Evolutionary conservation across 1,140 invertebrate species (phyloP), one percentile per base, ranked within the genome.

Genomic region (Pristionchus pacificus): DNA sequence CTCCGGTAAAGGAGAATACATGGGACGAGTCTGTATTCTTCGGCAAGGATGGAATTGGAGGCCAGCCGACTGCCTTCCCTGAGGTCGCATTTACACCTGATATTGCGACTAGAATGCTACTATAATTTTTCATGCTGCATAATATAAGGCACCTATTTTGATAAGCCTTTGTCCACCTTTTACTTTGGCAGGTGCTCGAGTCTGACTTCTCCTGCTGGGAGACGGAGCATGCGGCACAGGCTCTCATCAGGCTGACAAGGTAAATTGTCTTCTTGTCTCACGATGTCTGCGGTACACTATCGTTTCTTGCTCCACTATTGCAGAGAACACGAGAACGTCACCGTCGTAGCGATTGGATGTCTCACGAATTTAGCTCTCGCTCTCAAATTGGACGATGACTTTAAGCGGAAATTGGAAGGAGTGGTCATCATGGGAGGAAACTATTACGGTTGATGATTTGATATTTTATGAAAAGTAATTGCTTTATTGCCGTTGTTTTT

Each of bases 361-460:
- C 81, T 92, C 32, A 92, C 91, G 0, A 92, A 92, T 80, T 83
- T 91, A 60, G 91, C 91, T 2, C 77, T 91, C 63, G 88, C 90
- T 2, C 86, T 90, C 13, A 88, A 88, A 77, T 85, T 91, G 71
- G 89, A 89, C 78, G 87, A 88, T 2, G 76, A 87, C 30, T 89
- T 92, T 80, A 83, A 87, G 0, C 71, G 84, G 0, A 86, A 87
- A 58, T 82, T 91, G 0, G 89, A 89, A 76, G 87, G 88, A 61
- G 82, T 91, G 61, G 89, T 87, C 70, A 87, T 91, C 1, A 91
- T 92, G 90, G 91, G 91, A 49, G 91, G 91, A 74, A 92, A 91
- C 84, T 86, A 87, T 74, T 86, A 86, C 70, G 89, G 89, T 69
- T 84, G 57, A 30, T 70, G 33, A 60, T 58, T 58, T 58, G 65